Evolutionary conservation across 1,140 invertebrate species (phyloP).

Genomic region (Nephotettix cincticeps): DNA sequence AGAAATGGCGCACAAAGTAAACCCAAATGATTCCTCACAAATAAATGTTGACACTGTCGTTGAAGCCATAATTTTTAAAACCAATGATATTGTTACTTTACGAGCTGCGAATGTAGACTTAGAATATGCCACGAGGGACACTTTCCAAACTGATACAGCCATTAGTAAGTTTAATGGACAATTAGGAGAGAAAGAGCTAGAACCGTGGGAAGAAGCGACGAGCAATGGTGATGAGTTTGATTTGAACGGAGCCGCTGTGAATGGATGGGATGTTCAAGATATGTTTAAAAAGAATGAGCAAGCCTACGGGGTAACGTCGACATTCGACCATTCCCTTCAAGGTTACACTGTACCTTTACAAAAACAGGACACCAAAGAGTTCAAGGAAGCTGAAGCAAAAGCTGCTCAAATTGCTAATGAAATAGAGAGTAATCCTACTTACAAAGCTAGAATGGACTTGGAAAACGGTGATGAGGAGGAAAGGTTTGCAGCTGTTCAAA

Average conservation of each 20-base stretch:
- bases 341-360: constrained; percentile 88
- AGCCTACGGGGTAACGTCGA: constrained; percentile 83
- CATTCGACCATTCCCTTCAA: constrained; percentile 79
- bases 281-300: constrained; percentile 94
- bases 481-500: constrained; percentile 70
- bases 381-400: constrained; percentile 78
- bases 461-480: constrained; percentile 94
- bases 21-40: constrained; percentile 58
- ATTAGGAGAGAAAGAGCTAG: constrained; percentile 75
- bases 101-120: constrained; percentile 79
- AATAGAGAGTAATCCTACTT: constrained; percentile 81
- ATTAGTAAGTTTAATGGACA: constrained; percentile 65
- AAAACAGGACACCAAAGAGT: constrained; percentile 82
- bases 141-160: constrained; percentile 81
- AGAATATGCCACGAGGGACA: constrained; percentile 80
- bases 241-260: constrained; percentile 59
- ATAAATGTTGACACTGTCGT: constrained; percentile 67
- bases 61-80: constrained; percentile 84
- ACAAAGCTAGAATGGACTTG: constrained; percentile 75
- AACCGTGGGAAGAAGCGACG: constrained; percentile 80
- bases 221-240: constrained; percentile 64
- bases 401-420: constrained; percentile 86
- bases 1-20: constrained; percentile 79
- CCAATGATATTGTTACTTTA: constrained; percentile 77
- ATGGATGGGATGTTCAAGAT: constrained; percentile 93